These are phyloP conservation scores for Stegastes partitus DNA, from an alignment of 2,113 vertebrate genomes.

Conservation along the genomic window DNA sequence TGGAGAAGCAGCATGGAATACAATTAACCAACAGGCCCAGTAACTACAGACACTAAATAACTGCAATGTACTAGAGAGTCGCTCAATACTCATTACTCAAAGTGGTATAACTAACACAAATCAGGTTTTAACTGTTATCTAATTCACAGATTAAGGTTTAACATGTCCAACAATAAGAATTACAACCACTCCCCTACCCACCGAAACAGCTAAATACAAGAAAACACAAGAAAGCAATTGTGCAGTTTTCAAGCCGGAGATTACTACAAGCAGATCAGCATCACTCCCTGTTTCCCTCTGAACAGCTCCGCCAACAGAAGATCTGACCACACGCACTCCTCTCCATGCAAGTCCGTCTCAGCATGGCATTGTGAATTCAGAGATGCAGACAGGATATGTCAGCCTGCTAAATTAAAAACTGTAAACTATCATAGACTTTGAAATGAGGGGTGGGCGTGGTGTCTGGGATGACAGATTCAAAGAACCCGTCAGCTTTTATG, in stretches of 20 bases:
- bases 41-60: constrained; percentile 15
- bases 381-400: constrained; percentile 7
- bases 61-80: not conserved
- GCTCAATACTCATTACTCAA: not conserved
- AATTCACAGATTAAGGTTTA: not conserved
- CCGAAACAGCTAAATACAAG: constrained; percentile 1
- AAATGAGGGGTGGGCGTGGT: not conserved
- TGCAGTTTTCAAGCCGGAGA: constrained; percentile 27
- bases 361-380: constrained; percentile 40
- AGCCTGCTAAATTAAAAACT: constrained; percentile 17
- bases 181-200: not conserved
- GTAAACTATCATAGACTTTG: constrained; percentile 36
- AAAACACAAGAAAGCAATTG: constrained; percentile 30
- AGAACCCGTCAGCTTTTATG: constrained; percentile 45
- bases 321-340: not conserved
- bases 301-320: not conserved
- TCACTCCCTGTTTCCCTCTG: not conserved
- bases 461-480: constrained; percentile 35
- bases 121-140: constrained; percentile 1
- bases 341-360: constrained; percentile 5
- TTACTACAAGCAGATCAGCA: constrained; percentile 19
- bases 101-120: not conserved
- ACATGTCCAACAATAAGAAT: not conserved
- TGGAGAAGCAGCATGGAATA: not conserved
- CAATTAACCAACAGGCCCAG: not conserved